Percentiles rank a stretch among this genome's conserved stretches.
These are phyloP conservation scores for Poeciliopsis presidionis DNA, from an alignment of 2,797 vertebrate genomes.

Conservation along the genomic window DNA sequence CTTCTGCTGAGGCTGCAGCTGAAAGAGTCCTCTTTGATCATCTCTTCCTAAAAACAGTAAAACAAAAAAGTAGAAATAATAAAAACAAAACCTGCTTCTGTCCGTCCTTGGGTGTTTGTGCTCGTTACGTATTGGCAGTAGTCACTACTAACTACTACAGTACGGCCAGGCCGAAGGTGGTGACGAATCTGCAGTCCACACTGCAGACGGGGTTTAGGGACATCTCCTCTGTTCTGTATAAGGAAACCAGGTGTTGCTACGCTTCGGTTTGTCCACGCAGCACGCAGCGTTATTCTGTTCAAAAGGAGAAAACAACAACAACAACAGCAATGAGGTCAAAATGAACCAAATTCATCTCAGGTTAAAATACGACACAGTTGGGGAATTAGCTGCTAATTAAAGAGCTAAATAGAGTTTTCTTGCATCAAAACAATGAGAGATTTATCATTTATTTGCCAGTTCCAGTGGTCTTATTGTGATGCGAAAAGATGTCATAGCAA, in stretches of 20 bases:
- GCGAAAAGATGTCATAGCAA: neutral
- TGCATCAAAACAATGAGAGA: neutral
- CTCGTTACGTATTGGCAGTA: constrained; percentile 62
- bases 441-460: neutral
- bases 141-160: constrained; percentile 58
- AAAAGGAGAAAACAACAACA: constrained; percentile 17
- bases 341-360: neutral
- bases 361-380: neutral
- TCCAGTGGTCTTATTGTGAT: neutral
- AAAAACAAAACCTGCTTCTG: constrained; percentile 16
- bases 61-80: too few species aligned
- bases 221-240: constrained; percentile 47
- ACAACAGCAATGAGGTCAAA: neutral
- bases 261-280: constrained; percentile 55
- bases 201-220: constrained; percentile 38
- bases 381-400: neutral
- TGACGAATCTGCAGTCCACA: constrained; percentile 57
- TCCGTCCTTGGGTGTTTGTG: constrained; percentile 66
- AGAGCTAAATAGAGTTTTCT: neutral
- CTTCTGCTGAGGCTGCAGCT: constrained; percentile 37
- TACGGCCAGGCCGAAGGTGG: constrained; percentile 57
- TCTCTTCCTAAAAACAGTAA: constrained; percentile 9
- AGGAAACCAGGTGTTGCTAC: constrained; percentile 68
- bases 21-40: constrained; percentile 25
- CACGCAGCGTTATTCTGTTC: constrained; percentile 57